Evolutionary conservation across 2,797 vertebrate genomes (phyloP), one percentile per base, ranked within the genome.

Genomic region (Mareca strepera): DNA sequence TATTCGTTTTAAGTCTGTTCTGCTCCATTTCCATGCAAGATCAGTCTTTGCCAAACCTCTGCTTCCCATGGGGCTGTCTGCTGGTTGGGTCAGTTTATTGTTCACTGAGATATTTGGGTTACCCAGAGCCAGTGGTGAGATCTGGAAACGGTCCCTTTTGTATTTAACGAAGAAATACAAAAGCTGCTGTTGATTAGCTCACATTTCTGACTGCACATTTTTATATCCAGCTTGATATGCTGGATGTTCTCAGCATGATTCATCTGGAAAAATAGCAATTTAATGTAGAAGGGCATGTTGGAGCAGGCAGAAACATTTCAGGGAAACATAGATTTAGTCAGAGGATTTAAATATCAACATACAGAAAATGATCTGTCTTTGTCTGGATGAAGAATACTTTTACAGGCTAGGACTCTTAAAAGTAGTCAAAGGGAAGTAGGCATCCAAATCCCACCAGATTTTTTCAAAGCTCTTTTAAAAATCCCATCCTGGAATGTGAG

Each of bases 281-380:
- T 73, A 68, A 83, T 0, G 1, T 64, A 88, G 41, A 64, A 67
- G 73, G 69, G 55, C 88, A 83, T 64, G 94, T 59, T 59, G 43
- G 62, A 89, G 74, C 77, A 68, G 50, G 91, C 78, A 89, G 64
- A 86, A 86, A n/a, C 14, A 28, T 76, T 86, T 82, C 58, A 89
- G 69, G 59, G 33, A 89, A 91, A 58, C 63, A 70, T 16, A 80
- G 81, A 59, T 72, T 82, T 63, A 59, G 73, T 55, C 68, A 83
- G 74, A 59, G 21, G 48, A 86, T 91, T 91, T 89, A 68, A 83
- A 59, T 83, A 79, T 63, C 68, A 79, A 67, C 73, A 73, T 44
- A 63, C 11, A 83, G 37, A 86, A 89, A 89, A 86, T 72, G 28
- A 72, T 39, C 59, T 76, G 46, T 6, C 39, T 84, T 68, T 86